Base-by-base conservation (phyloP, 64 coral and sea anemone genomes). In the Stichodactyla mertensii region DNA sequence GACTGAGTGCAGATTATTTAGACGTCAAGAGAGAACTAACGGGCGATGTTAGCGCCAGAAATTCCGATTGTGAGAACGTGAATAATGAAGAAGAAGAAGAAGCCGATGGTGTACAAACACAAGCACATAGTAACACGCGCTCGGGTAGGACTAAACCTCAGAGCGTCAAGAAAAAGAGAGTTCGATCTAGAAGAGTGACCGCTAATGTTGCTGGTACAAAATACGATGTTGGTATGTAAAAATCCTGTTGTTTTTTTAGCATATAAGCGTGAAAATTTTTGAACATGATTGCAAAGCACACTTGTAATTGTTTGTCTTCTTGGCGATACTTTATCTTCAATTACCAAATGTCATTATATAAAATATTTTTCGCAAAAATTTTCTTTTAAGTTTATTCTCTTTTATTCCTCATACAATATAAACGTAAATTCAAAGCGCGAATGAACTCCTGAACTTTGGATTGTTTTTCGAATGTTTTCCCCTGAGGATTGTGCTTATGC, bases 191-290 rank as follows among this genome's bases (percentile, higher is more conserved):
- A 9, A 84, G 84, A 22, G 84, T 91, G 7, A 86, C 89, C 16
- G 89, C 89, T 31, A 91, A 91, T 86, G 23, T 91, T 20, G 45
- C 89, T 61, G 89, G 52, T 64, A 91, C 89, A 54, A 91, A 91
- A 78, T 91, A 91, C 57, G 89, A 91, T 67, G 20, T 91, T 80
- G 89, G 89, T 91, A 36, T 86, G 89, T 52, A 64, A 26, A 31
- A 10, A 14, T 27, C 64, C 12, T 14, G 13, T 61, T 55, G n/a
- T 52, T 13, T 55, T 74, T 31, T 53, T 80, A 88, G 31, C 5
- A 13, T 14, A 11, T 6, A 55, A 57, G 4, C 9, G 11, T 31
- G 74, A 80, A 56, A 28, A 10, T 61, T 86, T 51, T 86, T 74
- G 58, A 52, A 61, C 31, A 19, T 6, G 54, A 60, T 88, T 24